Evolutionary conservation across 1,140 invertebrate species (phyloP).

Genomic region (Trialeurodes vaporariorum): DNA sequence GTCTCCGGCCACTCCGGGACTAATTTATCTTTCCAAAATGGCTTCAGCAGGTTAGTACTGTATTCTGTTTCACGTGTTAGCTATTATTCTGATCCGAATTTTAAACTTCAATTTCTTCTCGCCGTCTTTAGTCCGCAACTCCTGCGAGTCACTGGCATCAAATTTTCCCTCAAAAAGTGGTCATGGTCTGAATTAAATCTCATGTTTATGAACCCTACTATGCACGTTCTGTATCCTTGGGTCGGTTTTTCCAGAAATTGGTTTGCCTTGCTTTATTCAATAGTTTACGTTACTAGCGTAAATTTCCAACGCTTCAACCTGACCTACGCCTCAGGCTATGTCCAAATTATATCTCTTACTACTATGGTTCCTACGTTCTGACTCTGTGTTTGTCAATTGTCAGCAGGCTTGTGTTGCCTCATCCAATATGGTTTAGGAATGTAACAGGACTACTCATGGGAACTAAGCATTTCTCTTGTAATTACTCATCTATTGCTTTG

Average conservation of each 20-base stretch:
- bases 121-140: too few species aligned
- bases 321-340: too few species aligned
- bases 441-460: background rate
- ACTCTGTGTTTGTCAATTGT: background rate
- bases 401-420: background rate
- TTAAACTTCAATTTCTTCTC: background rate
- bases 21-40: constrained; percentile 1
- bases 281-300: too few species aligned
- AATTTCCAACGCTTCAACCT: too few species aligned
- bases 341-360: background rate
- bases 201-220: background rate
- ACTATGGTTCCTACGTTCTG: background rate
- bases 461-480: background rate
- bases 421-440: background rate
- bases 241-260: background rate
- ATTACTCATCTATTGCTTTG: background rate
- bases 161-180: background rate
- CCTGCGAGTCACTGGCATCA: too few species aligned
- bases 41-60: background rate
- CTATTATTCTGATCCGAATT: background rate
- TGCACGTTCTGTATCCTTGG: background rate
- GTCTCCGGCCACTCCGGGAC: background rate
- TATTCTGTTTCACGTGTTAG: background rate
- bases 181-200: background rate
- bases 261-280: background rate